Conservation (phyloP, 2,888 invertebrate species). For the Sepiola atlantica region DNA sequence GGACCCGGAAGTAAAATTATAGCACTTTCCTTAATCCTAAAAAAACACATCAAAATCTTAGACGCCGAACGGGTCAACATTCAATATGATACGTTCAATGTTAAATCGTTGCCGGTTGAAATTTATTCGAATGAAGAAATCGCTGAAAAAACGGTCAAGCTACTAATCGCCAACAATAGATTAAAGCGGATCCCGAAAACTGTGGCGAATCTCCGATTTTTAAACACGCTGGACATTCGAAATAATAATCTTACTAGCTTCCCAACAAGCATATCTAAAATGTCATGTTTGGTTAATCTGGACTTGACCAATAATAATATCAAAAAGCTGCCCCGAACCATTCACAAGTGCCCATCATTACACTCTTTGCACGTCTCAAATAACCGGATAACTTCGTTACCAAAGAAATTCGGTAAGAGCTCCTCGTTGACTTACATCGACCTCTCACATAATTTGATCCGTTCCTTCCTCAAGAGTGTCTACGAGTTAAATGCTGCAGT, state of each 20-base stretch:
- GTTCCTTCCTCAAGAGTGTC: slow-evolving; percentile 69
- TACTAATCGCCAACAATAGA: slow-evolving; percentile 71
- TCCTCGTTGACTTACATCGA: slow-evolving; percentile 66
- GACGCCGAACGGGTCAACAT: slow-evolving; percentile 61
- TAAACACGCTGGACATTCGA: slow-evolving; percentile 66
- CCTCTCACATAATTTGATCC: slow-evolving; percentile 71
- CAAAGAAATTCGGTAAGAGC: slow-evolving; percentile 71
- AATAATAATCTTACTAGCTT: slow-evolving; percentile 68
- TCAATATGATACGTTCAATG: slow-evolving; percentile 65
- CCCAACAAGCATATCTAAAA: slow-evolving; percentile 65
- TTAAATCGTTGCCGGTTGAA: slow-evolving; percentile 70
- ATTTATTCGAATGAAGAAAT: slow-evolving; percentile 73
- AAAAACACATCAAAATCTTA: slow-evolving; percentile 66
- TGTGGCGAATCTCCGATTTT: slow-evolving; percentile 63
- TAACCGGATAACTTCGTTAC: slow-evolving; percentile 69
- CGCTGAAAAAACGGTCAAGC: slow-evolving; percentile 62
- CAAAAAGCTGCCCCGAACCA: slow-evolving; percentile 69
- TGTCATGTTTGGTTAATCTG: slow-evolving; percentile 64
- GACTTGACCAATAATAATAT: slow-evolving; percentile 70
- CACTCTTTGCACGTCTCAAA: slow-evolving; percentile 63
- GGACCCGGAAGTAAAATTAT: slow-evolving; percentile 73
- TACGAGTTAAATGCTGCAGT: slow-evolving; percentile 70
- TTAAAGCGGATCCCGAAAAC: slow-evolving; percentile 70
- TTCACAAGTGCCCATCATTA: slow-evolving; percentile 69
- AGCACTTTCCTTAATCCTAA: slow-evolving; percentile 69